Conservation (phyloP, 2,113 vertebrate genomes). For the Lycaon pictus region DNA sequence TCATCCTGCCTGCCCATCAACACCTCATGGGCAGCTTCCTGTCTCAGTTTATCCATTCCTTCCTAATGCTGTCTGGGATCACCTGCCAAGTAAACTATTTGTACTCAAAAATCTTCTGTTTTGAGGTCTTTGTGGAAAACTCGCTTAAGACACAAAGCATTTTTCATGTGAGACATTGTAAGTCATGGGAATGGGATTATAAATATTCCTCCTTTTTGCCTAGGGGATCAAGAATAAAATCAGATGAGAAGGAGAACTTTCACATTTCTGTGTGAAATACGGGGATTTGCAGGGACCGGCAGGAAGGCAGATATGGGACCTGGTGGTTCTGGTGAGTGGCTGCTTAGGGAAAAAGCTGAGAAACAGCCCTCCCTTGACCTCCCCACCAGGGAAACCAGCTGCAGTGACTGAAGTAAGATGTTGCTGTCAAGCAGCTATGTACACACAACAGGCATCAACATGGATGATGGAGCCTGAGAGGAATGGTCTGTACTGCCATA, state of each 20-base stretch:
- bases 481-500: not conserved
- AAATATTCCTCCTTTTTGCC: not conserved
- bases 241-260: not conserved
- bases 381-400: not conserved
- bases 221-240: not conserved
- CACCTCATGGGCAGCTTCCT: not conserved
- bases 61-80: not conserved
- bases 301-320: not conserved
- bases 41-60: not conserved
- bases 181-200: rapidly evolving
- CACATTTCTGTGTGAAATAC: not conserved
- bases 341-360: not conserved
- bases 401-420: not conserved
- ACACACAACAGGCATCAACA: not conserved
- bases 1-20: not conserved
- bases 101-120: not conserved
- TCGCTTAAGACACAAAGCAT: not conserved
- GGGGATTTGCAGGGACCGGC: not conserved
- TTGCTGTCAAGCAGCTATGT: not conserved
- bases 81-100: not conserved
- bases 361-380: not conserved
- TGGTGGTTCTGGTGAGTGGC: not conserved
- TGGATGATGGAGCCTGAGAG: not conserved
- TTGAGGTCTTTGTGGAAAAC: not conserved
- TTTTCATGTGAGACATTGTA: not conserved